Conservation (phyloP, 2,888 invertebrate species). For the Aphodius granarius region DNA sequence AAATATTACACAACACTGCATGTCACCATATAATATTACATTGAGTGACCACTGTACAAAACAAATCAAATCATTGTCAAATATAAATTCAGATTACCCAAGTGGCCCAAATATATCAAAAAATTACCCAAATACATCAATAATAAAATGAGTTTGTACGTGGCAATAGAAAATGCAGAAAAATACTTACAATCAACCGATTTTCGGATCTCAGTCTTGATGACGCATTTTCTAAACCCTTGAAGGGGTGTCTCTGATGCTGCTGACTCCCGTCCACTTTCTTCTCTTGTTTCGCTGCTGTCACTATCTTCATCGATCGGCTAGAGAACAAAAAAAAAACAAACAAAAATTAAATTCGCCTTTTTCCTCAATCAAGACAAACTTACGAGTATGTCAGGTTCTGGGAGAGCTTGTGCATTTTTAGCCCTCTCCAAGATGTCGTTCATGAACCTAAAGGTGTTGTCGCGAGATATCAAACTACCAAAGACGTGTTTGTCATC, state of each 20-base stretch:
- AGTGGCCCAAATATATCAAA: neutral
- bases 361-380: neutral
- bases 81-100: neutral
- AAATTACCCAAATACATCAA: no score
- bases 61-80: neutral
- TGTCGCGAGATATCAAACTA: constrained; percentile 85
- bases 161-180: no score
- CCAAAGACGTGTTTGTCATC: constrained; percentile 89
- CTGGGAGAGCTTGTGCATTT: constrained; percentile 32
- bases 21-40: neutral
- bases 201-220: constrained; percentile 22
- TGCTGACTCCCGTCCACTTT: constrained; percentile 37
- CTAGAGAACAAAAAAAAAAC: constrained; percentile 4
- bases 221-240: constrained; percentile 31
- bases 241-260: constrained; percentile 29
- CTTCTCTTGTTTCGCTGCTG: constrained; percentile 41
- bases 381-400: constrained; percentile 25
- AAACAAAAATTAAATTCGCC: neutral
- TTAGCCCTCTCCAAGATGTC: constrained; percentile 78
- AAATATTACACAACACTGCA: neutral
- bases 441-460: constrained; percentile 84
- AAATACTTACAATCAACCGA: constrained; percentile 20
- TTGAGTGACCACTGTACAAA: neutral
- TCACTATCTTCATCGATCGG: constrained; percentile 32
- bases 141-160: no score